Conservation (phyloP, 2,888 invertebrate species). For the Crioceris asparagi region DNA sequence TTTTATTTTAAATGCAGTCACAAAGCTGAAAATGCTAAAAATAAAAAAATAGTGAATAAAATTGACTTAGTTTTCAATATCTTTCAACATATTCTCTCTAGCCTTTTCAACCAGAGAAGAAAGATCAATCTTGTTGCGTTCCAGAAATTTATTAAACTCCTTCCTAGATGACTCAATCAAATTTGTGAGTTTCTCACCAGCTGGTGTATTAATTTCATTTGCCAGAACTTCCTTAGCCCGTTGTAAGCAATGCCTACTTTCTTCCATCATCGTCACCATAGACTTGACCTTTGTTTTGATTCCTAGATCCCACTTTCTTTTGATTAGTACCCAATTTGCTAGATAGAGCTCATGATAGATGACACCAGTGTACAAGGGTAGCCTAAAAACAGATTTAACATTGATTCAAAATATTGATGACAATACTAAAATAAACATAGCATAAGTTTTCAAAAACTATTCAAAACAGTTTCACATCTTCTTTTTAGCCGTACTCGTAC, state of each 20-base stretch:
- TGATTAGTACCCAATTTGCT: constrained; percentile 28
- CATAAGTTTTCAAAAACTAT: no score
- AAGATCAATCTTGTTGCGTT: constrained; percentile 35
- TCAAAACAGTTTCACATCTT: no score
- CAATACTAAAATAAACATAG: no score
- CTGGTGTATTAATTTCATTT: constrained; percentile 44
- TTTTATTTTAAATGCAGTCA: no score
- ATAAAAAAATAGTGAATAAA: no score
- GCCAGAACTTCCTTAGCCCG: constrained; percentile 40
- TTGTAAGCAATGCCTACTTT: constrained; percentile 40
- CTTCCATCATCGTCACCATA: constrained; percentile 36
- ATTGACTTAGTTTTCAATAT: no score
- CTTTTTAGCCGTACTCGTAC: no score
- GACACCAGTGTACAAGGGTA: constrained; percentile 69
- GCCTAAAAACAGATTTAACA: constrained; percentile 25
- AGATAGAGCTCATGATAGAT: constrained; percentile 44
- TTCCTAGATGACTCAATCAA: constrained; percentile 41
- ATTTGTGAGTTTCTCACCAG: constrained; percentile 44
- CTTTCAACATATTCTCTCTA: no score
- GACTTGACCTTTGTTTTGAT: constrained; percentile 33
- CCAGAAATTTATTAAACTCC: constrained; percentile 41
- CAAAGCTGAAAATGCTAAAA: no score
- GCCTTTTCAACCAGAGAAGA: background rate
- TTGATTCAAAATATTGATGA: no score
- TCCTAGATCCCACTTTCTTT: constrained; percentile 33